Percentiles rank a stretch among this genome's conserved stretches.
These are phyloP conservation scores for Hippoglossus stenolepis DNA, from an alignment of 2,113 vertebrate genomes.

Conservation along the genomic window DNA sequence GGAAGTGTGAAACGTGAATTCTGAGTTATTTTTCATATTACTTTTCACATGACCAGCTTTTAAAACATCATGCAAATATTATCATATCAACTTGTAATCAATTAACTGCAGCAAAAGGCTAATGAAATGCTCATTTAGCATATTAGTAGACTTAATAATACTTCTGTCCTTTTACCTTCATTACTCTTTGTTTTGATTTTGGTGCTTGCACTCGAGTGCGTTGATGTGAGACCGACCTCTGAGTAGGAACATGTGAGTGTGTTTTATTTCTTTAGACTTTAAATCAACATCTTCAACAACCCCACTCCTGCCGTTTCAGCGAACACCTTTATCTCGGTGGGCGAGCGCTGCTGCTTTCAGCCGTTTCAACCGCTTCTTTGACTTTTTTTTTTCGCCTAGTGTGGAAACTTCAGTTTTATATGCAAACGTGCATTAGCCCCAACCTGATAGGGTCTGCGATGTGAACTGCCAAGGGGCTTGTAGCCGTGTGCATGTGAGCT, in stretches of 20 bases:
- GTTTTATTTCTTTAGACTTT: neutral
- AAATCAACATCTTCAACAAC: conserved; percentile 27
- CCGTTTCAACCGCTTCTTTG: conserved; percentile 8
- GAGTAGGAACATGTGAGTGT: neutral
- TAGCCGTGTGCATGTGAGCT: conserved; percentile 27
- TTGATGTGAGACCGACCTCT: too few relatives aligned
- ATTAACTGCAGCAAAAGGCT: too few relatives aligned
- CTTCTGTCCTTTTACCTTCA: neutral
- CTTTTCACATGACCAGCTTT: too few relatives aligned
- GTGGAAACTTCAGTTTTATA: conserved; percentile 39
- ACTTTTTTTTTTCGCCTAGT: conserved; percentile 10
- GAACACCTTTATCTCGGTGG: conserved; percentile 33
- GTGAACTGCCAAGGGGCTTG: conserved; percentile 19
- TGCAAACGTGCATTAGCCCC: neutral
- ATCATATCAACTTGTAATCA: neutral
- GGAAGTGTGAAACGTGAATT: too few relatives aligned
- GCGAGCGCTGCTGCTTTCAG: conserved; percentile 4
- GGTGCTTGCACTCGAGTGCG: neutral
- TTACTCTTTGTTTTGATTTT: neutral
- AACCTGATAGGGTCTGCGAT: neutral
- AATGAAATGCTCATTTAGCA: too few relatives aligned
- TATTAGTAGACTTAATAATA: too few relatives aligned
- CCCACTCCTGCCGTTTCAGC: conserved; percentile 16
- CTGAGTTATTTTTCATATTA: too few relatives aligned
- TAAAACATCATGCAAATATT: neutral